Evolutionary conservation across 92 coral and sea anemone genomes (phyloP).

Genomic region (Galaxea fascicularis): DNA sequence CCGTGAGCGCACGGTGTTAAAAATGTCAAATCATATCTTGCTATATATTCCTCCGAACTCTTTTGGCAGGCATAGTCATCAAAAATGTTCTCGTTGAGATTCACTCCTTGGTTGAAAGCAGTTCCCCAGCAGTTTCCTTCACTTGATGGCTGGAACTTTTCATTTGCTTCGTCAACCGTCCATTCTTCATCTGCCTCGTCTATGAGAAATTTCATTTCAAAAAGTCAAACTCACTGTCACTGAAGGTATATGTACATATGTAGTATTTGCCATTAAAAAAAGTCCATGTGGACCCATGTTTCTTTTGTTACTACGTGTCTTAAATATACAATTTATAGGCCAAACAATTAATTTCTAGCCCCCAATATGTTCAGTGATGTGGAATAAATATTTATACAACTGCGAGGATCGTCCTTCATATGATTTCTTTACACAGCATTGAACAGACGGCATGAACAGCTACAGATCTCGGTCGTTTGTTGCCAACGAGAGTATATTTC

Average conservation of each 20-base stretch:
- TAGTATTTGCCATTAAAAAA: too few relatives aligned
- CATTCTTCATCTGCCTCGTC: conserved; percentile 18
- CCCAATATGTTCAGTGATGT: too few relatives aligned
- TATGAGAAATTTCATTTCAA: not conserved
- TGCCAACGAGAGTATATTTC: too few relatives aligned
- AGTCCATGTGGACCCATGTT: too few relatives aligned
- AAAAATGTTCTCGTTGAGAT: conserved; percentile 7
- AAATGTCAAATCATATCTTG: conserved; percentile 35
- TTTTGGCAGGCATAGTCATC: not conserved
- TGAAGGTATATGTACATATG: too few relatives aligned
- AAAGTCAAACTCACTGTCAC: too few relatives aligned
- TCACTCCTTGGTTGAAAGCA: conserved; percentile 24
- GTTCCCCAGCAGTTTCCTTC: conserved; percentile 10
- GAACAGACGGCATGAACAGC: too few relatives aligned
- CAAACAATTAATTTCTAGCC: too few relatives aligned
- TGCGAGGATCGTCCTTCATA: too few relatives aligned
- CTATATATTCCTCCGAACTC: conserved; percentile 17
- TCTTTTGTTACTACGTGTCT: too few relatives aligned
- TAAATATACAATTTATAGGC: too few relatives aligned
- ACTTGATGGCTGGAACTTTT: not conserved
- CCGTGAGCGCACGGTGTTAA: conserved; percentile 11
- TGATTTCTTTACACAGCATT: not conserved
- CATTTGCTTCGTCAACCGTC: conserved; percentile 10
- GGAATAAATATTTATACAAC: not conserved
- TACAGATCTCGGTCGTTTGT: too few relatives aligned